These are phyloP conservation scores for Meiosimyza platycephala DNA, from an alignment of 2,888 invertebrate genomes.

Conservation along the genomic window DNA sequence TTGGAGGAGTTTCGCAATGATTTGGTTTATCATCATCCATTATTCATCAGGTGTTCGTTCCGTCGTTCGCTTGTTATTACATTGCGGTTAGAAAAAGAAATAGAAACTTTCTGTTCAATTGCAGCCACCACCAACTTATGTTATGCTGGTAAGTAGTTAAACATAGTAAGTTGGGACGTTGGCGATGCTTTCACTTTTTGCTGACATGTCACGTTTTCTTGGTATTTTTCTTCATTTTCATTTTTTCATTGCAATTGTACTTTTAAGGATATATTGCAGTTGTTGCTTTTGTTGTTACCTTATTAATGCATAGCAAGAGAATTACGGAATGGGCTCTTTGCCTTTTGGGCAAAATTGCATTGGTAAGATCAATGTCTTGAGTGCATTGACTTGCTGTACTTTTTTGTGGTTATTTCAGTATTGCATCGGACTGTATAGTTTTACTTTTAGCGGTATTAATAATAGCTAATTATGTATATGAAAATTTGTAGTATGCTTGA, in stretches of 20 bases:
- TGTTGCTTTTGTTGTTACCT: background rate
- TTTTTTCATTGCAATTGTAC: background rate
- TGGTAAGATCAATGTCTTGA: background rate
- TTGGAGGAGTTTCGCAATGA: too few species aligned
- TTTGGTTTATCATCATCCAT: conserved; percentile 40
- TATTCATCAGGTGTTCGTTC: conserved; percentile 3
- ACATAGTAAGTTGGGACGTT: conserved; percentile 53
- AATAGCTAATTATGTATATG: too few species aligned
- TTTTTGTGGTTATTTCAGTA: background rate
- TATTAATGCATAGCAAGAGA: background rate
- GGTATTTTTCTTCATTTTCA: conserved; percentile 39
- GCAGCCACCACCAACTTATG: background rate
- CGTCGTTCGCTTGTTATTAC: background rate
- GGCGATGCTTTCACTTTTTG: conserved; percentile 43
- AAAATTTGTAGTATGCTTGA: too few species aligned
- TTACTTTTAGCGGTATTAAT: too few species aligned
- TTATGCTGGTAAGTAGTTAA: conserved; percentile 44
- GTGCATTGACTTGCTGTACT: background rate
- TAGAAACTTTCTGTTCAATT: too few species aligned
- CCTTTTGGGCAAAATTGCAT: conserved; percentile 1
- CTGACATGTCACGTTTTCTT: conserved; percentile 54
- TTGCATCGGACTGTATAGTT: too few species aligned
- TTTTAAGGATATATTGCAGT: background rate
- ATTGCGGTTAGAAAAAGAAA: too few species aligned
- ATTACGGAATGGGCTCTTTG: background rate